These are phyloP conservation scores for Octomys mimax DNA, from an alignment of 2,797 vertebrate species.

Conservation along the genomic window DNA sequence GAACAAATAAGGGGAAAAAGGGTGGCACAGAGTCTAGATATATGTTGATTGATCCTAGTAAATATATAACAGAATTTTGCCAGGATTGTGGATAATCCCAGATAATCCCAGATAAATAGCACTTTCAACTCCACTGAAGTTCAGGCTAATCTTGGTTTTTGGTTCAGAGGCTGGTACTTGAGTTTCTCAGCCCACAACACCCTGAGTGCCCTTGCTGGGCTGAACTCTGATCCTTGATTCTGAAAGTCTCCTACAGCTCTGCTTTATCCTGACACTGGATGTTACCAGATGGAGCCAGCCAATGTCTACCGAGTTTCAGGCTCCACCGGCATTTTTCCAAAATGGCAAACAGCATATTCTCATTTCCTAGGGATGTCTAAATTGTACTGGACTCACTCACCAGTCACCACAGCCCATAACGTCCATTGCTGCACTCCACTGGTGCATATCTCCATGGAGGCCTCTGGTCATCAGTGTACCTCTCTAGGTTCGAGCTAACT, in stretches of 20 bases:
- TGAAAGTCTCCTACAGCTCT: not conserved
- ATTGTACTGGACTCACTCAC: not conserved
- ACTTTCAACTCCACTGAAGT: not conserved
- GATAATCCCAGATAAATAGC: not conserved
- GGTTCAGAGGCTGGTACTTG: not conserved
- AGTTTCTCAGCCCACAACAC: too few relatives aligned
- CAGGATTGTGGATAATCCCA: not conserved
- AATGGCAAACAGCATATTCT: too few relatives aligned
- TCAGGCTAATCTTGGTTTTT: not conserved
- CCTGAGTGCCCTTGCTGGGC: too few relatives aligned
- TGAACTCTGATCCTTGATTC: not conserved
- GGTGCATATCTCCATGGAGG: not conserved
- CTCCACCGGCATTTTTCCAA: not conserved
- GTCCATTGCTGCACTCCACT: not conserved
- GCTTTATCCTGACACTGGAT: not conserved
- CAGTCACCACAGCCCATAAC: not conserved
- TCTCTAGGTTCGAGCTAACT: not conserved
- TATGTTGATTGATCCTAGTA: not conserved
- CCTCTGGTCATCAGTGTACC: not conserved
- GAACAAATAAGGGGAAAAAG: too few relatives aligned
- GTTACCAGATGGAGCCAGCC: not conserved
- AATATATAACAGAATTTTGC: not conserved
- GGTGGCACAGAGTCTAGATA: not conserved
- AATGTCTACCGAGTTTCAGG: not conserved
- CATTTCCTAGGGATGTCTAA: not conserved